These are phyloP conservation scores for Charadrius vociferus DNA, from an alignment of 2,113 vertebrate species.

Conservation along the genomic window DNA sequence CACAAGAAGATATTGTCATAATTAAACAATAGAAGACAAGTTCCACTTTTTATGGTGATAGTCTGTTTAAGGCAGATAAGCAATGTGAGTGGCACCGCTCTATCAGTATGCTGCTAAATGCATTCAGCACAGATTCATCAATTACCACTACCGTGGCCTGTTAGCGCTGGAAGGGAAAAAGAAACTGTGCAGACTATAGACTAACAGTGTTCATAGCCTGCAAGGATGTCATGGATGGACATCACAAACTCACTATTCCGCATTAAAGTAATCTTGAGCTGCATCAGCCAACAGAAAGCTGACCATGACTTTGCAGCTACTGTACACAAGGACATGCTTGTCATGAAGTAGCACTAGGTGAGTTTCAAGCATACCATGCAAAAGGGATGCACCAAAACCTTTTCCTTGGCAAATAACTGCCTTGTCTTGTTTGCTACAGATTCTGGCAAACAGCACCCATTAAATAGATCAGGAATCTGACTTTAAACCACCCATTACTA, in stretches of 20 bases:
- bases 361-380: not conserved
- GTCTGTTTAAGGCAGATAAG: slow-evolving; percentile 27
- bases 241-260: not conserved
- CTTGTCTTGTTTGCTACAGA: not conserved
- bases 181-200: not conserved
- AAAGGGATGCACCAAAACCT: not conserved
- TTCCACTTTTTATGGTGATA: not conserved
- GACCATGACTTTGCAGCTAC: not conserved
- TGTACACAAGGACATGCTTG: not conserved
- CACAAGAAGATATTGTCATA: not conserved
- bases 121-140: not conserved
- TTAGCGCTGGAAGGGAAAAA: not conserved
- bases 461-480: not conserved
- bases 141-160: not conserved
- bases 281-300: not conserved
- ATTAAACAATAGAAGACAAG: slow-evolving; percentile 3
- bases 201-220: not conserved
- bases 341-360: not conserved
- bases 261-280: not conserved
- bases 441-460: not conserved
- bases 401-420: not conserved
- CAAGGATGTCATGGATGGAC: too few relatives aligned
- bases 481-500: not conserved
- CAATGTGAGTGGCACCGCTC: not conserved
- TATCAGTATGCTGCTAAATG: not conserved